Evolutionary conservation across 2,797 vertebrate species (phyloP).

Genomic region (Caiman crocodilus): DNA sequence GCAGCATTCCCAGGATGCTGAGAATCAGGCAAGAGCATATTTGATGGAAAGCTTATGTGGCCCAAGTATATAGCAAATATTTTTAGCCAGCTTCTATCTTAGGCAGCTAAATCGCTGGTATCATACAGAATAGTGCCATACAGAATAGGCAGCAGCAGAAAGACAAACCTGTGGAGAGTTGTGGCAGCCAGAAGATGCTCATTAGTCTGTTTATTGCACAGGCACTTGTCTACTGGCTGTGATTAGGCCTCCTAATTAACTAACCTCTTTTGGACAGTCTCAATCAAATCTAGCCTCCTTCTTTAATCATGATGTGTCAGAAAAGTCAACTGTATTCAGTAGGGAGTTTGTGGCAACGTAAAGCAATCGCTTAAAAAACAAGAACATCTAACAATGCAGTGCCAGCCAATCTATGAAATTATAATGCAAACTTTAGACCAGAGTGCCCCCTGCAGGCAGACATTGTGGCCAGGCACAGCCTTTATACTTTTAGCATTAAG

Average conservation of each 20-base stretch:
- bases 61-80: slow-evolving; percentile 48
- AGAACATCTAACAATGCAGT: neutral
- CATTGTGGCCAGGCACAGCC: too few species aligned
- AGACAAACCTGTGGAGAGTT: slow-evolving; percentile 42
- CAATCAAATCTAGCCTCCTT: slow-evolving; percentile 27
- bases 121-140: slow-evolving; percentile 39
- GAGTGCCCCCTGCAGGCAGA: neutral
- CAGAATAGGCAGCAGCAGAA: slow-evolving; percentile 51
- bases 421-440: neutral
- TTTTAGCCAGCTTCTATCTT: slow-evolving; percentile 57
- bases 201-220: slow-evolving; percentile 25
- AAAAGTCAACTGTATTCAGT: slow-evolving; percentile 24
- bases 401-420: neutral
- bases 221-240: slow-evolving; percentile 44
- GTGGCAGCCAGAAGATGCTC: slow-evolving; percentile 61
- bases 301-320: neutral
- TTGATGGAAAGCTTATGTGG: slow-evolving; percentile 18
- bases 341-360: neutral
- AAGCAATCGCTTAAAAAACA: slow-evolving; percentile 4
- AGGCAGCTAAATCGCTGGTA: slow-evolving; percentile 62
- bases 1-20: slow-evolving; percentile 61
- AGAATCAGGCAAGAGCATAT: slow-evolving; percentile 52
- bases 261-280: slow-evolving; percentile 52
- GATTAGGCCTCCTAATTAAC: slow-evolving; percentile 63
- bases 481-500: too few species aligned